These are phyloP conservation scores for Scolanthus callimorphus DNA, from an alignment of 92 coral and sea anemone genomes.

Conservation along the genomic window DNA sequence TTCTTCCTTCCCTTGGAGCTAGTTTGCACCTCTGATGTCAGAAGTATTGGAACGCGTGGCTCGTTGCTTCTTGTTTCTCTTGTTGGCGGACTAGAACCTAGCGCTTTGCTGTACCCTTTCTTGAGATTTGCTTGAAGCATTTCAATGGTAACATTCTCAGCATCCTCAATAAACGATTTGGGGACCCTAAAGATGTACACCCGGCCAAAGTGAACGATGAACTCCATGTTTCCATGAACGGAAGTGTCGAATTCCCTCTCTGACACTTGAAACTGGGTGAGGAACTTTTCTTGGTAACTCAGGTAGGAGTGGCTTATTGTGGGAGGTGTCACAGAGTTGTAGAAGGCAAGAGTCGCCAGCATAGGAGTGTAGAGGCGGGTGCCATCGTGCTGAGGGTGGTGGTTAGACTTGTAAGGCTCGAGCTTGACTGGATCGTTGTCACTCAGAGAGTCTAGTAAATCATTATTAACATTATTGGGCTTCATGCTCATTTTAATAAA, in stretches of 20 bases:
- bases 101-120: conserved; percentile 1
- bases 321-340: background rate
- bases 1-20: background rate
- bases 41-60: background rate
- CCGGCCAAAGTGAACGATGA: conserved; percentile 87
- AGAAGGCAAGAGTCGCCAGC: conserved; percentile 53
- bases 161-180: conserved; percentile 84
- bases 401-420: conserved; percentile 78
- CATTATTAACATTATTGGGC: too few species aligned
- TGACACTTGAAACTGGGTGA: conserved; percentile 71
- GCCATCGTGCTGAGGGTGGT: conserved; percentile 91
- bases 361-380: conserved; percentile 73
- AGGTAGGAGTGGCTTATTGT: conserved; percentile 54
- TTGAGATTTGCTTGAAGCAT: conserved; percentile 68
- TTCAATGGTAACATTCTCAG: conserved; percentile 73
- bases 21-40: background rate
- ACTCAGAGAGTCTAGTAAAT: conserved; percentile 45
- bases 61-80: background rate
- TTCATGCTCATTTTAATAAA: too few species aligned
- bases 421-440: conserved; percentile 78
- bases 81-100: background rate
- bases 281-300: conserved; percentile 72
- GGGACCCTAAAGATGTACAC: conserved; percentile 87
- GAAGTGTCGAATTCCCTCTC: conserved; percentile 69
- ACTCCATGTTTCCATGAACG: conserved; percentile 81